phyloP scores from a whole-genome alignment of 2,113 vertebrate species.

The Neotoma lepida region DNA sequence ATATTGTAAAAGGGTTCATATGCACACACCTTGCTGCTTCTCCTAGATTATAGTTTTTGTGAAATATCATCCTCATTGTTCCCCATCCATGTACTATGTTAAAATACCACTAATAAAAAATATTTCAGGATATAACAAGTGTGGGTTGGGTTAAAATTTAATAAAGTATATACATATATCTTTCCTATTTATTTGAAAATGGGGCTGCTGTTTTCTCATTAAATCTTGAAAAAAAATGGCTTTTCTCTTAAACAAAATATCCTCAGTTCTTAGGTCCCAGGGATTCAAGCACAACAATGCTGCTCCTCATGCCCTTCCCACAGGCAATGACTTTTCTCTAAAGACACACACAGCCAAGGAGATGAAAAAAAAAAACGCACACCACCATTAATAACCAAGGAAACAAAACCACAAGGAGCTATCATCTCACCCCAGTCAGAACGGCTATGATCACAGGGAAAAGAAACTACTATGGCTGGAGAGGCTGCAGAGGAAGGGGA shows the following conservation, averaged over 20 bases:
- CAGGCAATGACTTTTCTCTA: not conserved
- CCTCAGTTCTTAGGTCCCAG: not conserved
- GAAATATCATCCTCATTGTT: not conserved
- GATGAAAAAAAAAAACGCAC: not conserved
- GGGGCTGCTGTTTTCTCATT: not conserved
- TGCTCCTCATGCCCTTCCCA: not conserved
- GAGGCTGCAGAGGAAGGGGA: not conserved
- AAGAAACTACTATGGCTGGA: not conserved
- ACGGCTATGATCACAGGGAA: not conserved
- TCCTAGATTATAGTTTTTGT: not conserved
- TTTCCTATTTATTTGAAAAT: slow-evolving; percentile 13
- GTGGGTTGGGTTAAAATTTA: not conserved
- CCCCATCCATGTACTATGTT: not conserved
- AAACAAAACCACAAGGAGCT: not conserved
- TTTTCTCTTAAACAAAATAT: not conserved
- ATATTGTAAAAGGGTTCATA: not conserved
- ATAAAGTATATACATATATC: not conserved
- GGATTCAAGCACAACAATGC: not conserved
- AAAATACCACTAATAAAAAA: not conserved
- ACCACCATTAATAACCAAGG: not conserved
- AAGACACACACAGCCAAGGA: not conserved
- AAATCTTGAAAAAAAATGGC: not conserved
- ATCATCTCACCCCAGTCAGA: not conserved
- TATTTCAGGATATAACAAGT: not conserved
- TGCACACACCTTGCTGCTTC: not conserved